Percentiles rank a stretch among this genome's conserved stretches.
These are phyloP conservation scores for Crocallis elinguaria DNA, from an alignment of 2,888 invertebrate species.

Conservation along the genomic window DNA sequence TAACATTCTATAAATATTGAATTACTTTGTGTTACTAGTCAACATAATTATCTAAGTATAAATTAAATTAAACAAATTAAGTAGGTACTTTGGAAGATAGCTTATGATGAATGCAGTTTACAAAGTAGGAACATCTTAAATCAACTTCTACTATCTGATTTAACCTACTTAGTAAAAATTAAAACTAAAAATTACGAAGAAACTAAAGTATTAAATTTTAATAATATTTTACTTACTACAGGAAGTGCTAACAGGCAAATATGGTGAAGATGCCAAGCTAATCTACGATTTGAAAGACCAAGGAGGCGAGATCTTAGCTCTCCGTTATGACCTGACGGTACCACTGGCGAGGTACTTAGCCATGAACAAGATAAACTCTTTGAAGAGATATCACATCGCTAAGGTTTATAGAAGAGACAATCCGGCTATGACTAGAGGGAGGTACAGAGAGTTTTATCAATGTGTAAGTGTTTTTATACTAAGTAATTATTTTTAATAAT, in stretches of 20 bases:
- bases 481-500: too few species aligned
- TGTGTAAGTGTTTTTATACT: too few species aligned
- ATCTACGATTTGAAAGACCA: constrained; percentile 99
- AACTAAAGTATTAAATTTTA: background rate
- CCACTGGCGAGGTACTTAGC: constrained; percentile 99
- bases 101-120: too few species aligned
- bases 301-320: constrained; percentile 97
- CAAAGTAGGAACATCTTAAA: too few species aligned
- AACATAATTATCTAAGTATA: too few species aligned
- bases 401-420: constrained; percentile 99
- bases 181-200: too few species aligned
- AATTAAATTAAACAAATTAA: too few species aligned
- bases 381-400: constrained; percentile 99
- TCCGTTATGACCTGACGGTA: constrained; percentile 99
- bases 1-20: too few species aligned
- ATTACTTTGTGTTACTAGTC: too few species aligned
- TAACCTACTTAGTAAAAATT: too few species aligned
- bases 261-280: constrained; percentile 99
- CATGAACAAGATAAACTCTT: constrained; percentile 97
- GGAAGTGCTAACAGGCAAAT: constrained; percentile 99
- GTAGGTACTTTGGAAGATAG: too few species aligned
- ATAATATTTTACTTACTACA: constrained; percentile 57
- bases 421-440: constrained; percentile 97
- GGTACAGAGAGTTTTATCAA: constrained; percentile 99
- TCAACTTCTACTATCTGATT: too few species aligned